Evolutionary conservation across 2,113 vertebrate genomes (phyloP).

Genomic region (Pseudorasbora parva): DNA sequence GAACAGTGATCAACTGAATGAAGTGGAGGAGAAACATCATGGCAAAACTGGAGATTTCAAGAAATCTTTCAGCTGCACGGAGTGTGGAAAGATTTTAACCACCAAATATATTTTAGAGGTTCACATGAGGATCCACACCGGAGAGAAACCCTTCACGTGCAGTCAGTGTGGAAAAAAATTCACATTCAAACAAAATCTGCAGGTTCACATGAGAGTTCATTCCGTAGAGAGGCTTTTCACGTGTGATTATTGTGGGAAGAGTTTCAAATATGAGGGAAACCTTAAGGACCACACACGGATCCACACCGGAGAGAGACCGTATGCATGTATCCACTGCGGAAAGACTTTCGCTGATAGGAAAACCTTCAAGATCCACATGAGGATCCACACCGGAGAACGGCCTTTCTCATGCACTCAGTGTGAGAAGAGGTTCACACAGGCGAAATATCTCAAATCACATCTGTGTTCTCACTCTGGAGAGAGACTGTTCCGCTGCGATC

Average conservation of each 20-base stretch:
- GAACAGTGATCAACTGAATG: not conserved
- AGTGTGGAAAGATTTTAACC: not conserved
- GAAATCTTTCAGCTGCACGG: not conserved
- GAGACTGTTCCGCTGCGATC: not conserved
- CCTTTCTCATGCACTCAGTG: not conserved
- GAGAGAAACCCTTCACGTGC: not conserved
- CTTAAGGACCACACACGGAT: not conserved
- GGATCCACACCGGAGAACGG: not conserved
- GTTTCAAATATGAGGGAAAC: not conserved
- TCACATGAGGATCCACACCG: not conserved
- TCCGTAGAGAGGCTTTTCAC: not conserved
- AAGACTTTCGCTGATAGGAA: not conserved
- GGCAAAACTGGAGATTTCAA: not conserved
- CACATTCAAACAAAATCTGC: not conserved
- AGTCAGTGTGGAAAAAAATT: not conserved
- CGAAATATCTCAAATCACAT: not conserved
- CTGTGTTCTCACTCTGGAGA: constrained; percentile 8
- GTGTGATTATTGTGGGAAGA: not conserved
- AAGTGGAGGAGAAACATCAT: not conserved
- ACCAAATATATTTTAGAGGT: not conserved
- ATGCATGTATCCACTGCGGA: not conserved
- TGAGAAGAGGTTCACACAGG: not conserved
- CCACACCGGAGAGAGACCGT: constrained; percentile 5
- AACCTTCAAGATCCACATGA: not conserved
- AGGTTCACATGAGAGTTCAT: constrained; percentile 1